phyloP scores from a whole-genome alignment of 2,797 vertebrate genomes.

The Gephyroberyx darwinii region DNA sequence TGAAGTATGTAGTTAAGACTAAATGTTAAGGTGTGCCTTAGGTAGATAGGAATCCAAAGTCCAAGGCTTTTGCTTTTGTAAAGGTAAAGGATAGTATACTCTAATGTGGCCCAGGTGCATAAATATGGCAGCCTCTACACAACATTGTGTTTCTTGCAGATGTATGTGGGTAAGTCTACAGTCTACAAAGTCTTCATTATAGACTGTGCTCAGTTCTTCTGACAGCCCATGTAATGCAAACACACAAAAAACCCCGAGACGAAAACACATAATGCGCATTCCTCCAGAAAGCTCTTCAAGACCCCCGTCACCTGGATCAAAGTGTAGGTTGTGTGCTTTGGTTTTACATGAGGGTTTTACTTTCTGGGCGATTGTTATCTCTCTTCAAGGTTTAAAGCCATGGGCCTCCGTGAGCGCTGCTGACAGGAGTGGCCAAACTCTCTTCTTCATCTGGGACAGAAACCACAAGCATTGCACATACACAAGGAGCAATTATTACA shows the following conservation, averaged over 20 bases:
- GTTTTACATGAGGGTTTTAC: constrained; percentile 62
- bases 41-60: no score
- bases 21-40: no score
- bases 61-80: background rate
- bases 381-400: constrained; percentile 41
- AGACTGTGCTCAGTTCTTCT: background rate
- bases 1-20: no score
- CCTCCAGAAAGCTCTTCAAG: constrained; percentile 32
- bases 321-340: constrained; percentile 53
- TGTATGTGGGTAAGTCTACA: background rate
- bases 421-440: constrained; percentile 33
- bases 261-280: constrained; percentile 33
- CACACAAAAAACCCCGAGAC: constrained; percentile 19
- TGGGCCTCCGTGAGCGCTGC: constrained; percentile 38
- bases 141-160: background rate
- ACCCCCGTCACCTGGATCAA: constrained; percentile 59
- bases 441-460: constrained; percentile 39
- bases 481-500: constrained; percentile 29
- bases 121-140: background rate
- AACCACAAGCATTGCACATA: constrained; percentile 33
- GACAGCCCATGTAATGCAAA: background rate
- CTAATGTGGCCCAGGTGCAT: background rate
- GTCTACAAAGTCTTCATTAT: background rate
- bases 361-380: constrained; percentile 60
- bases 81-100: background rate